phyloP scores from a whole-genome alignment of 1,140 invertebrate species.

The Anadara kagoshimensis region DNA sequence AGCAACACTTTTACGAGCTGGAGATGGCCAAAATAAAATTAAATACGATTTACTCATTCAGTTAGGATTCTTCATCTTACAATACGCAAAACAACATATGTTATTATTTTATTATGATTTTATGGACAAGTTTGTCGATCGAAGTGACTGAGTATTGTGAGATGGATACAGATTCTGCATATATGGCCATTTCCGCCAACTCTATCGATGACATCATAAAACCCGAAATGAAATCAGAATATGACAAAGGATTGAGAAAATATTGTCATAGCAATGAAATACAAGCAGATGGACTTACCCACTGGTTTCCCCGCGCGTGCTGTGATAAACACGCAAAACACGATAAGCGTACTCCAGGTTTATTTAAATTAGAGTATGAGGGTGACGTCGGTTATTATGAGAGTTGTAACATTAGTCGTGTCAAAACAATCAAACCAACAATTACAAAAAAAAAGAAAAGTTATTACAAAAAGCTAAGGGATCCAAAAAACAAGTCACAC shows the following conservation, averaged over 20 bases:
- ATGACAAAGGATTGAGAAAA: background rate
- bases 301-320: slow-evolving; percentile 26
- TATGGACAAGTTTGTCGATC: too few species aligned
- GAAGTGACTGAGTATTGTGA: too few species aligned
- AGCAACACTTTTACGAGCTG: slow-evolving; percentile 36
- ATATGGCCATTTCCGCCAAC: slow-evolving; percentile 37
- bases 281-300: background rate
- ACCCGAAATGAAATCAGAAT: background rate
- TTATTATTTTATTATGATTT: too few species aligned
- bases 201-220: slow-evolving; percentile 24
- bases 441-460: too few species aligned
- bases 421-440: too few species aligned
- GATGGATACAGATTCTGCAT: slow-evolving; percentile 46
- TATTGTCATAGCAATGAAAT: too few species aligned
- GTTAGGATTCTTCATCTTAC: too few species aligned
- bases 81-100: too few species aligned
- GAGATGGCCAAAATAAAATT: slow-evolving; percentile 32
- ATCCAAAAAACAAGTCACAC: too few species aligned
- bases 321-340: slow-evolving; percentile 9
- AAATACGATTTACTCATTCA: slow-evolving; percentile 54
- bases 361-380: slow-evolving; percentile 23
- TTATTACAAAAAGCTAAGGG: too few species aligned
- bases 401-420: too few species aligned
- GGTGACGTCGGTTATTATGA: too few species aligned
- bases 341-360: slow-evolving; percentile 15